These are phyloP conservation scores for Oscheius myriophilus DNA, from an alignment of 2,888 invertebrate genomes.

Conservation along the genomic window DNA sequence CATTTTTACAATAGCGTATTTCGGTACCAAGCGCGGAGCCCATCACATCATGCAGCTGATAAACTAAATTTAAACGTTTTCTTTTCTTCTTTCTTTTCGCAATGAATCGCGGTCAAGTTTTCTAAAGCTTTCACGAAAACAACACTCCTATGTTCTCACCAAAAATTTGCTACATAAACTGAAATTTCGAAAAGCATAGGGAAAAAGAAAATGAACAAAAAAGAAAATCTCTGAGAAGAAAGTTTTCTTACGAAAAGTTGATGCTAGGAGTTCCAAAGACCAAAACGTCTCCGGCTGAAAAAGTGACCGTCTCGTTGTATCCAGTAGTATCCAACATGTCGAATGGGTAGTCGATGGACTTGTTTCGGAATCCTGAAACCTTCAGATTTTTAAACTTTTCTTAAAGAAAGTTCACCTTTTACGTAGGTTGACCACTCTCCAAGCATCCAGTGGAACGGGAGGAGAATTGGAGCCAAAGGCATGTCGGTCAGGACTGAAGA, in stretches of 20 bases:
- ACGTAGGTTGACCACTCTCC: constrained; percentile 52
- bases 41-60: too few relatives aligned
- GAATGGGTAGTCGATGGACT: constrained; percentile 47
- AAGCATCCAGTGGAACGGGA: constrained; percentile 51
- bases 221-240: neutral
- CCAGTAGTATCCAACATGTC: constrained; percentile 43
- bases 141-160: too few relatives aligned
- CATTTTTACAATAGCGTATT: too few relatives aligned
- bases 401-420: constrained; percentile 26
- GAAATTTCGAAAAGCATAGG: neutral
- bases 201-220: neutral
- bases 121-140: too few relatives aligned
- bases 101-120: too few relatives aligned
- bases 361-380: constrained; percentile 43
- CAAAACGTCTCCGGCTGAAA: constrained; percentile 46
- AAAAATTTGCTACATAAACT: neutral
- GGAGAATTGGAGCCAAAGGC: constrained; percentile 52
- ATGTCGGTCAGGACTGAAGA: constrained; percentile 40
- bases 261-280: constrained; percentile 56
- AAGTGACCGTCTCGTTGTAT: constrained; percentile 51
- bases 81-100: too few relatives aligned
- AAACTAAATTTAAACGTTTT: too few relatives aligned
- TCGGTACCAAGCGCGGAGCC: too few relatives aligned
- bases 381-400: neutral
- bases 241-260: constrained; percentile 47